Base-by-base conservation (phyloP, 2,113 vertebrate genomes). In the Sturnus vulgaris region DNA sequence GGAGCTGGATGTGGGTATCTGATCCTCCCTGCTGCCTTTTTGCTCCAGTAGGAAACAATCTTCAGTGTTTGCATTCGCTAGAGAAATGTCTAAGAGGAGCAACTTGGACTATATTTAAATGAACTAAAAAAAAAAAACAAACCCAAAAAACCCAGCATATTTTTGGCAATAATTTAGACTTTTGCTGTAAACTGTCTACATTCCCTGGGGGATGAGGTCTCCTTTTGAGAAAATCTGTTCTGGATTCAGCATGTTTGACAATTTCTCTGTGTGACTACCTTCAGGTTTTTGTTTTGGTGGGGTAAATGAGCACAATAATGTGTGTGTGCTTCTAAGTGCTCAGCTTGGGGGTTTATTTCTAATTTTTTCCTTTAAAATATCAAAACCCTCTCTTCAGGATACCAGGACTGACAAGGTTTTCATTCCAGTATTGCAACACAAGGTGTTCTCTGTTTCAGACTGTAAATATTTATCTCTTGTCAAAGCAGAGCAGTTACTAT, bases 391-490 rank as follows among this genome's bases (percentile, higher is more conserved):
- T 86, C 82, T 57, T 39, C 78, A 96, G 78, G 77, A 37, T 93
- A 64, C 47, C 24, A 33, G 59, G 49, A 83, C 93, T 78, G 80
- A 78, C 86, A 91, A 82, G 85, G 82, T 72, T 91, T 92, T 72
- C 25, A 7, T 94, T 95, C 90, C 91, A 68, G 65, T 90, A 40
- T 72, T 88, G 94, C 83, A 93, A 73, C 96, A 96, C 94, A 96
- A 97, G 96, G 96, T 96, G 93, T 93, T 96, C 95, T 89, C 88
- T 96, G 93, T 97, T 95, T 56, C 89, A 82, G 72, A 88, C 69
- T 94, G 96, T 95, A 95, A 97, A 97, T 96, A 96, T 95, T 97
- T 96, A 96, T 96, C 94, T 92, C 95, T 95, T 96, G 88, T 95
- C 91, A 92, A 86, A 97, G 95, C 85, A 59, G 60, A 92, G 88